Evolutionary conservation across 2,888 invertebrate species (phyloP), one percentile per base, ranked within the genome.

Genomic region (Drosophila mettleri): DNA sequence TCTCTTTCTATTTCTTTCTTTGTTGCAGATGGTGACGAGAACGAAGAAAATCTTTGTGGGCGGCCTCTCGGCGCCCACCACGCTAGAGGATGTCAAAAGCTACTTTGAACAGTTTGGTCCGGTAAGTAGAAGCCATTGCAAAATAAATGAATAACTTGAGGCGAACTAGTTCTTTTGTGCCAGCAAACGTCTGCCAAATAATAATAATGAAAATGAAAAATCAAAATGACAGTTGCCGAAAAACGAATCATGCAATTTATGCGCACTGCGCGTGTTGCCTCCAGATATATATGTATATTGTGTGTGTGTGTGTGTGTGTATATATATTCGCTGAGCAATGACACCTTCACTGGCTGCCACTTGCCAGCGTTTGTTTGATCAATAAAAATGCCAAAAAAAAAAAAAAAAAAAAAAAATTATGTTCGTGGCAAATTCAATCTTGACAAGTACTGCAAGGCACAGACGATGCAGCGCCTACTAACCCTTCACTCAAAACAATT

Each of bases 31-130:
- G 98, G 98, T 99, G 93, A 99, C 99, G 94, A 97, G 98, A 95
- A 99, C 99, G 94, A 99, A 99, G 96, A 99, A 99, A 95, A 99
- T 99, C 94, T 99, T 99, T 94, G 99, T 99, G 93, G 99, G 99
- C 91, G 99, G 99, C 92, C 95, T 99, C 91, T 99, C 99, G 91
- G 99, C 99, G 92, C 98, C 98, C 92, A 99, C 99, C 93, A 99
- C 99, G 92, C 95, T 99, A 93, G 99, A 99, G 94, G 99, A 99
- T 93, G 98, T 99, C 93, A 99, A 99, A 95, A 98, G 97, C 94
- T 99, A 99, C 94, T 99, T 99, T 94, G 98, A 98, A 94, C 98
- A 99, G 94, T 99, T 98, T 93, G 99, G 99, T 93, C 98, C 98
- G 97, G 99, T 99, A 93, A 97, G 97, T 95, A 48, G 12, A 34